Percentiles rank a stretch among this genome's conserved stretches.
Conservation (phyloP, 2,113 vertebrate species). For the Hyperopisus bebe region DNA sequence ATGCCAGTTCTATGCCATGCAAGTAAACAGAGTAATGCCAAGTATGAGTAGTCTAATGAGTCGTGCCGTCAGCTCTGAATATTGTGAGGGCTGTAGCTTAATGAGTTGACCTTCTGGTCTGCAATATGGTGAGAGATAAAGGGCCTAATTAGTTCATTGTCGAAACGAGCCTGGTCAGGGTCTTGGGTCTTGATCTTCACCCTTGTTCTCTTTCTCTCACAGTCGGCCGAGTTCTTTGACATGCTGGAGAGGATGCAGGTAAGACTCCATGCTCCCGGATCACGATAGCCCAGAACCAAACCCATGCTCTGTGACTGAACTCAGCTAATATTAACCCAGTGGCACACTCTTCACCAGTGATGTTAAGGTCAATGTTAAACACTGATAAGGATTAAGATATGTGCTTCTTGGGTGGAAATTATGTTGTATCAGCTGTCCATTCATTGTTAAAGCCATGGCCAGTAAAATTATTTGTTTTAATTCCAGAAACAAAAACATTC, state of each 20-base stretch:
- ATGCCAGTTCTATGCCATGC: not conserved
- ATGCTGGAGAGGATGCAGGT: slow-evolving; percentile 99
- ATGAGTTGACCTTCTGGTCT: not conserved
- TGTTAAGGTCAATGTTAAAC: not conserved
- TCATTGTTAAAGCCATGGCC: too few species aligned
- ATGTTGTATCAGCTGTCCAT: too few species aligned
- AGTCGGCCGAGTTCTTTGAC: slow-evolving; percentile 98
- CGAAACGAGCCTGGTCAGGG: not conserved
- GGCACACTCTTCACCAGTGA: not conserved
- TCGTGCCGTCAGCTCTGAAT: not conserved
- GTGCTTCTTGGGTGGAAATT: not conserved
- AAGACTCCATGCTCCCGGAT: slow-evolving; percentile 20
- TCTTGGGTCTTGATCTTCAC: not conserved
- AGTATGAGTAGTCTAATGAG: not conserved
- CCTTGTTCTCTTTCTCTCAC: slow-evolving; percentile 39
- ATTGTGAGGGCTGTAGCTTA: not conserved
- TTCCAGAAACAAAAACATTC: not conserved
- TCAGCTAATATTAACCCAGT: not conserved
- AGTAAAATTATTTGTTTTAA: not conserved
- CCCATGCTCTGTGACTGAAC: not conserved
- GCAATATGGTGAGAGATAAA: not conserved
- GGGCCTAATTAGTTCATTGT: not conserved
- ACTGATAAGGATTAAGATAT: not conserved
- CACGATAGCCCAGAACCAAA: not conserved
- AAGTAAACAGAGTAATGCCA: not conserved